Evolutionary conservation across 2,113 vertebrate species (phyloP).

Genomic region (Montifringilla adamsi): DNA sequence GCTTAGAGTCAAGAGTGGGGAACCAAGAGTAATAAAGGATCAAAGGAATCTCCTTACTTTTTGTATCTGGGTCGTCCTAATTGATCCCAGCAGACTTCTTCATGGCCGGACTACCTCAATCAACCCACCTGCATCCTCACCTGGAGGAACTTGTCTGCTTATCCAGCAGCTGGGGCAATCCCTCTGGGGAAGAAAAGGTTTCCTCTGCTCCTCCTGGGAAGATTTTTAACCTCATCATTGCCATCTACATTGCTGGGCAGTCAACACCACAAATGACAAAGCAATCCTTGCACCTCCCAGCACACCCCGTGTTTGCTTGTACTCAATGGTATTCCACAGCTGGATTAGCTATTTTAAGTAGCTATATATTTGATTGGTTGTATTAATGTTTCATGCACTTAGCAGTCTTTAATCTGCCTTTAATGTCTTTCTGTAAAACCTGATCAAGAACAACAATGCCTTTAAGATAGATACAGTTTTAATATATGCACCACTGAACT

Average conservation of each 20-base stretch:
- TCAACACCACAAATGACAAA: neutral
- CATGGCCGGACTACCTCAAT: slow-evolving; percentile 26
- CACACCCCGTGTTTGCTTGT: neutral
- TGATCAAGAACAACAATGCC: neutral
- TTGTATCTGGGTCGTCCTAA: slow-evolving; percentile 55
- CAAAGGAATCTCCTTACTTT: neutral
- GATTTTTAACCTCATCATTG: neutral
- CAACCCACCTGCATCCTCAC: slow-evolving; percentile 37
- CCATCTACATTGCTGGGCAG: neutral
- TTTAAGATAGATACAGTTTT: neutral
- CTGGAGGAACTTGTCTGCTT: slow-evolving; percentile 25
- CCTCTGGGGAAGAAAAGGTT: slow-evolving; percentile 1
- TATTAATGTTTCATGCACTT: neutral
- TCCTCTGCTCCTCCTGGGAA: neutral
- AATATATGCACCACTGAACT: neutral
- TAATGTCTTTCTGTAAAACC: neutral
- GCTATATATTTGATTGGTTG: neutral
- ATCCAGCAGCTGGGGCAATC: slow-evolving; percentile 1
- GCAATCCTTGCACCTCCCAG: neutral
- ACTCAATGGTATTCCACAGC: neutral
- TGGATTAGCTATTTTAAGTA: neutral
- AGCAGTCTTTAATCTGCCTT: neutral
- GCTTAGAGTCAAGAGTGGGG: slow-evolving; percentile 6
- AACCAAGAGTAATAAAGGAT: neutral
- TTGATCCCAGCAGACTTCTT: slow-evolving; percentile 63